These are phyloP conservation scores for Poeciliopsis gracilis DNA, from an alignment of 2,797 vertebrate genomes.

Conservation along the genomic window DNA sequence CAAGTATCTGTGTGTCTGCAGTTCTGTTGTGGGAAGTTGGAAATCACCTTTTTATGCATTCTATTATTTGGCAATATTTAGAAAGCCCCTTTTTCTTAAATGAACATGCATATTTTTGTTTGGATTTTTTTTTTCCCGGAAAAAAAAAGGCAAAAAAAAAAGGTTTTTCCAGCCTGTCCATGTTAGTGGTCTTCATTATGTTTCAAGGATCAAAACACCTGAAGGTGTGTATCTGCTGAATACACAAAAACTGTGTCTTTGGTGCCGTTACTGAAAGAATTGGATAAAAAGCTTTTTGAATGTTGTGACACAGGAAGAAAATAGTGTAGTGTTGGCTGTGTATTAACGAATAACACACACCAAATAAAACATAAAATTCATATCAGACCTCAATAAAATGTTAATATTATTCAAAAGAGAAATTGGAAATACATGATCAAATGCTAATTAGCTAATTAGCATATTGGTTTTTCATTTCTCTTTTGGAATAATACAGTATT, in stretches of 20 bases:
- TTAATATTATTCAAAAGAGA: neutral
- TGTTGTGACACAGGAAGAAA: neutral
- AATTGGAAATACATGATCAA: neutral
- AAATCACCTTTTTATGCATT: neutral
- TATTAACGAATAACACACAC: neutral
- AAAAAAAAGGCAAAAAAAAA: neutral
- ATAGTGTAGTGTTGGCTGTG: neutral
- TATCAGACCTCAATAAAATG: neutral
- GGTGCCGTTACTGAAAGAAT: neutral
- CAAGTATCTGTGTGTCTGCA: neutral
- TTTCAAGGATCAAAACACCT: neutral
- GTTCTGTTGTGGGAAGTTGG: neutral
- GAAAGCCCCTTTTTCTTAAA: neutral
- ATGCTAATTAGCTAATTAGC: neutral
- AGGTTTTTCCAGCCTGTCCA: neutral
- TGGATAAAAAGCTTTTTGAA: neutral
- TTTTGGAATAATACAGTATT: neutral
- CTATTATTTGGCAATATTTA: neutral
- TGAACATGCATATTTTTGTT: neutral
- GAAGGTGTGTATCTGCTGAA: neutral
- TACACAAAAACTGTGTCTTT: neutral
- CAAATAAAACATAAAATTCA: neutral
- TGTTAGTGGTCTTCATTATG: neutral
- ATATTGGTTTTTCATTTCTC: neutral
- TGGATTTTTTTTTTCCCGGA: neutral